Base-by-base conservation (phyloP, 2,113 vertebrate species). In the Erpornis zantholeuca region DNA sequence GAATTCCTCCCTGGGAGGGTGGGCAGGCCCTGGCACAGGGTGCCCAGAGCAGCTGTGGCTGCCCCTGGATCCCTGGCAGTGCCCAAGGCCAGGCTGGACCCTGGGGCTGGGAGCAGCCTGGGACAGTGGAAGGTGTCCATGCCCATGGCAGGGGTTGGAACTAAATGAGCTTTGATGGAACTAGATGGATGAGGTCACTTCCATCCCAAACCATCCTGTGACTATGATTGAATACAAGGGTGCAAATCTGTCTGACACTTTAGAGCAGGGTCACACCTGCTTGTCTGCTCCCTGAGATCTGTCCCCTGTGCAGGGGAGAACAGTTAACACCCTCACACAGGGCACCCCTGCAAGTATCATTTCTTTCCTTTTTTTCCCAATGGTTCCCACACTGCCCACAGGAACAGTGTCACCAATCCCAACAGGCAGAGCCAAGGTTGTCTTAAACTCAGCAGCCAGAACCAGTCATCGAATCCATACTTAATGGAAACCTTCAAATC, bases 161-260 rank as follows among this genome's bases (percentile, higher is more conserved):
- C 2, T 0, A 11, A 10, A 5, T 12, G 36, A 6, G 44, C 2
- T 65, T 38, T n/a, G n/a, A n/a, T 21, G 49, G 5, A 9, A 38
- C 9, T 38, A 38, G 38, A 38, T 38, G 38, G 38, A 38, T 38
- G 24, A 2, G 44, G 53, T 38, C 60, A 4, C 23, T 24, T 40
- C 53, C 53, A 60, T 4, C 28, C 45, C 38, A 38, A 21, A 6
- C 36, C 38, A 11, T 15, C 24, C 36, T 75, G 61, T 18, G 44
- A 13, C 17, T 25, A 2, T 14, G 10, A 24, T 50, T 10, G 28
- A 42, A 20, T 0, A 28, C 17, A 5, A 8, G 45, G 21, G 57
- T 42, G 10, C 31, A 59, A n/a, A 24, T 10, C 59, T 42, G 54
- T 2, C 21, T 16, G 47, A 6, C 27, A 5, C 12, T 27, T 23